Evolutionary conservation across 2,113 vertebrate species (phyloP), one percentile per base, ranked within the genome.

Genomic region (Cathartes aura): DNA sequence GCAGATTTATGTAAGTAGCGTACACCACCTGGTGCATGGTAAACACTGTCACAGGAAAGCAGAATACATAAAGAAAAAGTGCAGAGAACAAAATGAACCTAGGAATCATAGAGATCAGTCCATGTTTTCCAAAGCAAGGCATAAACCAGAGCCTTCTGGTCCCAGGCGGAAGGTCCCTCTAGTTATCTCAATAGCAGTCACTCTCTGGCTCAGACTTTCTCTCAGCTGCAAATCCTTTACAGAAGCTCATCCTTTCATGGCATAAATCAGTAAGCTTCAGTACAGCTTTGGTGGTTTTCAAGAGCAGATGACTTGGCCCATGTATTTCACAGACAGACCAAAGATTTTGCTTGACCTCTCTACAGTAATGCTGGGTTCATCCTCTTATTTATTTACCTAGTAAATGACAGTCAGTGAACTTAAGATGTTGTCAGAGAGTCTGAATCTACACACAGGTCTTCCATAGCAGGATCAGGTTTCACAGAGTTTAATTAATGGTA

Each of bases 401-500:
- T 56, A 92, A 78, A 87, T 79, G 40, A 34, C 80, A 89, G 34
- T 63, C 38, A 78, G n/a, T 89, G 67, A 92, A 86, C 90, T 91
- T 80, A 82, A 86, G 68, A 68, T 29, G 14, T 78, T 86, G 85
- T 80, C 64, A 93, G 59, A 56, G 19, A 52, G 9, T 76, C 29
- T 76, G 58, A 83, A 66, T 76, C 59, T 52, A 56, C 73, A 38
- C 62, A 58, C 18, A 42, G 52, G 40, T 53, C 52, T 94, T 62
- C 47, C 34, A 55, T 11, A 64, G 72, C 78, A 85, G 43, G 24
- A 83, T 85, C 59, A 85, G 42, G 30, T 43, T 86, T 87, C 76
- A 67, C 67, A 45, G 38, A 87, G 66, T 92, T 90, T 84, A 88
- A 90, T 80, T 96, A 95, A 88, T 70, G 66, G 55, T 59, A 42